A percentile compares a stretch with the other conserved stretches of the same genome.
Evolutionary conservation across 2,797 vertebrate genomes (phyloP).

Genomic region (Sebastolobus altivelis): DNA sequence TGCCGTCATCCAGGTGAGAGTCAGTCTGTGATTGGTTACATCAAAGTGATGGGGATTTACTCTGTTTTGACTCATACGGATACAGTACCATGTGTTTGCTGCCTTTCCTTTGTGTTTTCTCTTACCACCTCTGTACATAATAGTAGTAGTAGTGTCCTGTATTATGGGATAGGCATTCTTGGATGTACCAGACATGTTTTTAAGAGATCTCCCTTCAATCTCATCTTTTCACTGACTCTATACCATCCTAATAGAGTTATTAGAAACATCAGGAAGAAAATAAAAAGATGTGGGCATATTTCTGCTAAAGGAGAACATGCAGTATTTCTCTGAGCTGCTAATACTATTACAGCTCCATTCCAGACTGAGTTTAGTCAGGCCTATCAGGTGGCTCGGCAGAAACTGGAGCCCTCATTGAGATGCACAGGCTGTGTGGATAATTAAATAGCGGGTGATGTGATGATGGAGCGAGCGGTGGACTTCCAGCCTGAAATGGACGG

Average conservation of each 20-base stretch:
- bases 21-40: neutral
- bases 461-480: slow-evolving; percentile 61
- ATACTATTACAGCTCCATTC: slow-evolving; percentile 76
- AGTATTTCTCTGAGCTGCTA: slow-evolving; percentile 56
- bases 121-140: neutral
- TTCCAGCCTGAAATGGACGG: slow-evolving; percentile 42
- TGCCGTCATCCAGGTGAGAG: slow-evolving; percentile 96
- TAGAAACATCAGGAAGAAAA: slow-evolving; percentile 55
- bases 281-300: slow-evolving; percentile 19
- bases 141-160: neutral
- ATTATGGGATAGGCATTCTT: neutral
- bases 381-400: slow-evolving; percentile 76
- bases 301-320: slow-evolving; percentile 44
- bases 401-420: slow-evolving; percentile 76
- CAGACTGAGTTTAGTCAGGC: slow-evolving; percentile 56
- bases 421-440: slow-evolving; percentile 70
- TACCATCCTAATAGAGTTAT: slow-evolving; percentile 32
- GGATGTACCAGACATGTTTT: too few relatives aligned
- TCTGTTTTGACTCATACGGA: neutral
- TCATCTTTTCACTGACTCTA: slow-evolving; percentile 5
- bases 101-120: neutral
- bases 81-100: neutral
- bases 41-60: too few relatives aligned
- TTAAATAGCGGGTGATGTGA: slow-evolving; percentile 74
- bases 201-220: neutral